phyloP scores from a whole-genome alignment of 2,797 vertebrate species.

The Hybognathus amarus region DNA sequence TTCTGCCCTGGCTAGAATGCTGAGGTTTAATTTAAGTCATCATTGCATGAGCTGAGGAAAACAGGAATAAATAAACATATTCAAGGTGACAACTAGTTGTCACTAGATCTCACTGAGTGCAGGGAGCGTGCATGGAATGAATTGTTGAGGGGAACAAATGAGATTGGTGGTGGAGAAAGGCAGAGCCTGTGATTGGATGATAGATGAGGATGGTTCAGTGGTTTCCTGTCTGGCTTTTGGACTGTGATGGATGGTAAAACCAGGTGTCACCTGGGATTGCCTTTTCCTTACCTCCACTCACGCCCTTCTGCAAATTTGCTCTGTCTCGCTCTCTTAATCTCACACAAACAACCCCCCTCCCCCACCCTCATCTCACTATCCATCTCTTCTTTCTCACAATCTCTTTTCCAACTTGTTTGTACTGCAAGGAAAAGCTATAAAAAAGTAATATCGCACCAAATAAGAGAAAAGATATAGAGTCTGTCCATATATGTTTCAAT shows the following conservation, averaged over 20 bases:
- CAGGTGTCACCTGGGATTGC: constrained; percentile 54
- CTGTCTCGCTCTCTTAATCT: constrained; percentile 41
- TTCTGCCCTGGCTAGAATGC: constrained; percentile 30
- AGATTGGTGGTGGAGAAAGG: constrained; percentile 61
- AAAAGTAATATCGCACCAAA: constrained; percentile 42
- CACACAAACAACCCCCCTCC: constrained; percentile 10
- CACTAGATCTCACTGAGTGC: constrained; percentile 62
- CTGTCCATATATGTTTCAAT: constrained; percentile 23
- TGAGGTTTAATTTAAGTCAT: constrained; percentile 70
- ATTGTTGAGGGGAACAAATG: constrained; percentile 69
- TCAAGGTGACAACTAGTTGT: constrained; percentile 74
- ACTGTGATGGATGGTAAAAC: constrained; percentile 58
- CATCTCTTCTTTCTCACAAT: constrained; percentile 1
- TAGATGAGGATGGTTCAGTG: constrained; percentile 62
- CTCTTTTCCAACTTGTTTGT: constrained; percentile 32
- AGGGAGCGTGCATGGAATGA: constrained; percentile 66
- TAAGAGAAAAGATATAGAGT: constrained; percentile 21
- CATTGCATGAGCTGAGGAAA: constrained; percentile 65
- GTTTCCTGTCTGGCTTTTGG: constrained; percentile 54
- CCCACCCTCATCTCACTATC: neutral
- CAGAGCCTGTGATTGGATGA: constrained; percentile 68
- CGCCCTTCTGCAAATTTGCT: constrained; percentile 44
- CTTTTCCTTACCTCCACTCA: constrained; percentile 40
- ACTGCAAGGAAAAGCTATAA: constrained; percentile 11
- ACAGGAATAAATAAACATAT: constrained; percentile 77